These are phyloP conservation scores for Augiades crinisus DNA, from an alignment of 2,888 invertebrate genomes.

Conservation along the genomic window DNA sequence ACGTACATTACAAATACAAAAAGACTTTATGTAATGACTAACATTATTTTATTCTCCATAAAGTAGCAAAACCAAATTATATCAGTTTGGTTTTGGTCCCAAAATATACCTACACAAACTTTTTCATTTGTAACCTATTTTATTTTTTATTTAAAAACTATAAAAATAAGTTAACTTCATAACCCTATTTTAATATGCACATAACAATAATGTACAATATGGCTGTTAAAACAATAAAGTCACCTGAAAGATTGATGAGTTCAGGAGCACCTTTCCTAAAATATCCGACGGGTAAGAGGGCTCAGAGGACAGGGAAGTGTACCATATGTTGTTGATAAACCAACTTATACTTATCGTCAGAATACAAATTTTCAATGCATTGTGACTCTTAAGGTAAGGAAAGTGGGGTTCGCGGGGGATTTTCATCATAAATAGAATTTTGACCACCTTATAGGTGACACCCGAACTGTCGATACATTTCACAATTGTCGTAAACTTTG, in stretches of 20 bases:
- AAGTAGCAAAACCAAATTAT: too few relatives aligned
- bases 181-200: neutral
- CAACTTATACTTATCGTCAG: constrained; percentile 26
- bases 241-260: constrained; percentile 74
- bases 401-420: constrained; percentile 38
- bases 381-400: constrained; percentile 43
- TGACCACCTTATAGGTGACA: constrained; percentile 71
- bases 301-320: constrained; percentile 46
- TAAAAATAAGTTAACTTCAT: neutral
- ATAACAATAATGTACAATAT: neutral
- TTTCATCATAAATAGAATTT: constrained; percentile 34
- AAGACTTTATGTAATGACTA: too few relatives aligned
- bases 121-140: too few relatives aligned
- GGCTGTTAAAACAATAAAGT: constrained; percentile 47
- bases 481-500: constrained; percentile 80
- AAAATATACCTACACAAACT: neutral
- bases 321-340: constrained; percentile 65
- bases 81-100: too few relatives aligned
- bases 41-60: too few relatives aligned
- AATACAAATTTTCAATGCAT: constrained; percentile 30
- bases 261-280: constrained; percentile 59
- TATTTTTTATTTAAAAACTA: too few relatives aligned
- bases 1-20: too few relatives aligned
- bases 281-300: constrained; percentile 50
- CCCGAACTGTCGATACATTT: constrained; percentile 80